Evolutionary conservation across 53 echinoderm and acorn worm species (phyloP).

Genomic region (Astropecten irregularis): DNA sequence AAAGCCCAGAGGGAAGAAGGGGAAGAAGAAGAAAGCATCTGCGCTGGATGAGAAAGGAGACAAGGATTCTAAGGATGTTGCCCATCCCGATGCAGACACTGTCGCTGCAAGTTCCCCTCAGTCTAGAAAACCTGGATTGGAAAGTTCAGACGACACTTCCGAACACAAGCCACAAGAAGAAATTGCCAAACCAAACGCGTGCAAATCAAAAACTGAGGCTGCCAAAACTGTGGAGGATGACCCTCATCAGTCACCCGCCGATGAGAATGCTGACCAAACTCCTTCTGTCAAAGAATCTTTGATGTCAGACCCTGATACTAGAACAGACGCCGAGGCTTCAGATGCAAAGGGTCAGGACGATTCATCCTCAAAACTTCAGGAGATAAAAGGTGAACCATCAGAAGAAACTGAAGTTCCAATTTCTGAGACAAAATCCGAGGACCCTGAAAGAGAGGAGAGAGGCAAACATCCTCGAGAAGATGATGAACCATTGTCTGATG

Average conservation of each 20-base stretch:
- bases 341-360: too few species aligned
- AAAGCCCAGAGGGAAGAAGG: slow-evolving; percentile 34
- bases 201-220: not conserved
- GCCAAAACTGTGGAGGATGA: not conserved
- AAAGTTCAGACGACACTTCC: too few species aligned
- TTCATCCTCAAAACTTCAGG: not conserved
- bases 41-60: not conserved
- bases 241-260: too few species aligned
- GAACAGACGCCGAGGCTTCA: not conserved
- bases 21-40: slow-evolving; percentile 26
- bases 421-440: not conserved
- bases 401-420: not conserved
- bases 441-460: not conserved
- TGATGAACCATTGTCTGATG: slow-evolving; percentile 9
- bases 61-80: not conserved
- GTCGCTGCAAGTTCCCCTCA: too few species aligned
- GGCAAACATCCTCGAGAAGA: not conserved
- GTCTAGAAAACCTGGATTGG: too few species aligned
- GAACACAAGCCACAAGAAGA: too few species aligned
- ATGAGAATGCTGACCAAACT: not conserved
- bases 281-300: not conserved
- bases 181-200: too few species aligned
- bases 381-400: not conserved
- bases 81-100: too few species aligned
- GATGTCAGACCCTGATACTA: not conserved